Evolutionary conservation across 2,113 vertebrate genomes (phyloP).

Genomic region (Hymenochirus boettgeri): DNA sequence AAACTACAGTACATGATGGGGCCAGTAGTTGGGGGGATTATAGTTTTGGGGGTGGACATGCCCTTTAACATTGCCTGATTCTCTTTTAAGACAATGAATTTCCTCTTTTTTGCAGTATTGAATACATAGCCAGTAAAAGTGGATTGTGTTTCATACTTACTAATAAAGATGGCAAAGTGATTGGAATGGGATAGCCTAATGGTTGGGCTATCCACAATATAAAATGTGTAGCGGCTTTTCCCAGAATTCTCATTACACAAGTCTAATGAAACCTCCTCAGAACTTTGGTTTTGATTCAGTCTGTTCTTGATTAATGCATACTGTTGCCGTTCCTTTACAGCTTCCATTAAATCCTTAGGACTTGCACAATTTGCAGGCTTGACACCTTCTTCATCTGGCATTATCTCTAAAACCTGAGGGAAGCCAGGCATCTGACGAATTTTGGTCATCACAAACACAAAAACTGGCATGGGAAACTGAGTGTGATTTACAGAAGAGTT

Average conservation of each 20-base stretch:
- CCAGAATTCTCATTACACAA: constrained; percentile 73
- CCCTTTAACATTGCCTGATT: no score
- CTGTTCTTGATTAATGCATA: constrained; percentile 81
- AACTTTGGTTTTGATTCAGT: constrained; percentile 60
- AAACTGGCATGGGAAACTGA: constrained; percentile 79
- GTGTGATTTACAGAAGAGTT: constrained; percentile 50
- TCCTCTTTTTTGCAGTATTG: no score
- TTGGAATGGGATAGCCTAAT: constrained; percentile 73
- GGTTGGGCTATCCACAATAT: constrained; percentile 75
- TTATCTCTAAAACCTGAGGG: constrained; percentile 76
- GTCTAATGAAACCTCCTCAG: constrained; percentile 70
- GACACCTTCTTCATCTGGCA: constrained; percentile 79
- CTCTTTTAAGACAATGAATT: no score
- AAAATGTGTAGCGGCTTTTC: constrained; percentile 82
- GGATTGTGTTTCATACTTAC: constrained; percentile 66
- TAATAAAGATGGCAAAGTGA: constrained; percentile 92
- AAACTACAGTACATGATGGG: no score
- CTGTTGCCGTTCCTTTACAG: constrained; percentile 79
- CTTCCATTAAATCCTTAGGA: constrained; percentile 61
- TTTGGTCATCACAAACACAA: constrained; percentile 89
- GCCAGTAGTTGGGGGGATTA: no score
- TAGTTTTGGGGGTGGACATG: no score
- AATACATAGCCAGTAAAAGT: neutral
- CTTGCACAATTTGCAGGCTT: constrained; percentile 66
- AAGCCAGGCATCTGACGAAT: constrained; percentile 68